Base-by-base conservation (phyloP, 2,888 invertebrate genomes). In the Drosophila maculinotata region DNA sequence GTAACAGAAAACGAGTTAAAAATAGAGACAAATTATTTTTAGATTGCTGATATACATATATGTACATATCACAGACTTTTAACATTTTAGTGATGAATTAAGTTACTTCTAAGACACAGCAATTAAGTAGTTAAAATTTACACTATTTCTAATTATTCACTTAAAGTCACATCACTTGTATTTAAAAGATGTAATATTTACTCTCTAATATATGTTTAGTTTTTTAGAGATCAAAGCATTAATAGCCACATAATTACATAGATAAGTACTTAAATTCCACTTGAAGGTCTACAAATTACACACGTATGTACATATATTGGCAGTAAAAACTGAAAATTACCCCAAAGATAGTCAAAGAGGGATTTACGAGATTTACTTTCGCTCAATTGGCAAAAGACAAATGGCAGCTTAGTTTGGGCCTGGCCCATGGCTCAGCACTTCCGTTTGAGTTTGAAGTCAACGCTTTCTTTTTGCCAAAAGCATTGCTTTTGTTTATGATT, bases 401-500 rank as follows among this genome's bases (percentile, higher is more conserved):
- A 44, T 30, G n/a, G 38, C 47, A 54, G 20, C 20, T 17, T 25
- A 39, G 48, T 15, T 23, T 36, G 36, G 74, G 78, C 48, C 58
- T 26, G 53, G 54, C 44, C 63, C 67, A 42, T 52, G 59, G 20
- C 54, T 45, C 39, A 20, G 57, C 63, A 73, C 71, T 81, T 80
- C 85, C 87, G 85, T 75, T 84, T 60, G n/a, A n/a, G n/a, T 45
- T 45, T 12, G 20, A 48, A 53, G 84, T 56, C 58, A 69, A 57
- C 81, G 75, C 87, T 79, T 79, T 79, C 79, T 87, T 64, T 85
- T 84, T 20, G 74, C 52, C 74, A 51, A 72, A 45, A 59, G 35
- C 35, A 14, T 47, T 59, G 56, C 49, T 54, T 62, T 59, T 68
- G 69, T 59, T 65, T 81, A 62, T 68, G 79, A 81, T 72, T 80